A percentile compares a stretch with the other conserved stretches of the same genome.
Evolutionary conservation across 2,797 vertebrate species (phyloP).

Genomic region (Buphagus erythrorhynchus): DNA sequence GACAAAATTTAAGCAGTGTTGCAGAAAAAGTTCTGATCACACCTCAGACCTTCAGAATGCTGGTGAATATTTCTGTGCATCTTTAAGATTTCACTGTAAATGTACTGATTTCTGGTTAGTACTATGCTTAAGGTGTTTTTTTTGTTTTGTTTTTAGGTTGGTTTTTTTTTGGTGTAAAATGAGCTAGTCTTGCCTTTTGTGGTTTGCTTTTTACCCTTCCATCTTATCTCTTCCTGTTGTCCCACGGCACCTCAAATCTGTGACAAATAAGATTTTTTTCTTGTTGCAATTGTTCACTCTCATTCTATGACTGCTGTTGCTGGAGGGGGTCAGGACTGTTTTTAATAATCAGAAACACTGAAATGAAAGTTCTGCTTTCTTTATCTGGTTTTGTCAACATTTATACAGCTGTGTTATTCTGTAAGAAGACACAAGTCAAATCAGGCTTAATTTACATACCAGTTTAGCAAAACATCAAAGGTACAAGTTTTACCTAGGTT

Average conservation of each 20-base stretch:
- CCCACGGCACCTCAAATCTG: background rate
- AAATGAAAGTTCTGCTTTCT: background rate
- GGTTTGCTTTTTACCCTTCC: background rate
- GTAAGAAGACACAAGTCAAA: background rate
- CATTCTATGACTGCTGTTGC: background rate
- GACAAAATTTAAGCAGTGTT: background rate
- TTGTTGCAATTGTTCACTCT: background rate
- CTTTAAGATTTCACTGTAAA: background rate
- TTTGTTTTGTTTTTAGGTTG: no score
- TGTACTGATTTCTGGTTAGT: background rate
- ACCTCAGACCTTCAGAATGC: background rate
- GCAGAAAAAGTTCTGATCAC: background rate
- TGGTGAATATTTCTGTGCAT: background rate
- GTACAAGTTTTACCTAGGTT: background rate
- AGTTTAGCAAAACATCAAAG: background rate
- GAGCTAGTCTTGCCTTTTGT: background rate
- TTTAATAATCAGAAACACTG: background rate
- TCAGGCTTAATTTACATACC: background rate
- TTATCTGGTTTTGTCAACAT: background rate
- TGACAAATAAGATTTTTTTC: background rate
- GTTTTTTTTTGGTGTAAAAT: background rate
- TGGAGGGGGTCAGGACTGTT: background rate
- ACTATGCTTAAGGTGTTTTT: background rate
- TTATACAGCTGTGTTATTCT: background rate
- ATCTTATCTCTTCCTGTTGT: background rate